Conservation (phyloP, 37 sponge, comb jelly and placozoan genomes). For the Spongia lamella region DNA sequence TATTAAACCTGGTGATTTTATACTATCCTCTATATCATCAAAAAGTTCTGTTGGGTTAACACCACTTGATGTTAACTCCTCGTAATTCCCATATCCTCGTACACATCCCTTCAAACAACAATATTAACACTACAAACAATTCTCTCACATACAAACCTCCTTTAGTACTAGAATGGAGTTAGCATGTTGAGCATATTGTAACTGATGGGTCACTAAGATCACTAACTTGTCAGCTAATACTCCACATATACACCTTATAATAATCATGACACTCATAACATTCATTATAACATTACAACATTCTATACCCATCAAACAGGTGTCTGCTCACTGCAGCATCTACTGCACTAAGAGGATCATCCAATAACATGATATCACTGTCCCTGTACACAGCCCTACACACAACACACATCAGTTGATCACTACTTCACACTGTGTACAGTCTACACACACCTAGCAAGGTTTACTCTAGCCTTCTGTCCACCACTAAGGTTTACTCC, state of each 20-base stretch:
- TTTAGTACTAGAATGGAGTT: slow-evolving; percentile 38
- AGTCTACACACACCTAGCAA: slow-evolving; percentile 57
- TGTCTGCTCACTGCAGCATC: slow-evolving; percentile 50
- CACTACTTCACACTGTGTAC: too few species aligned
- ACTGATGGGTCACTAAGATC: slow-evolving; percentile 62
- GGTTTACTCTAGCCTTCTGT: slow-evolving; percentile 54
- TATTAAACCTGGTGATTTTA: too few species aligned
- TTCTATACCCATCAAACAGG: slow-evolving; percentile 40
- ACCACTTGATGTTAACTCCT: too few species aligned
- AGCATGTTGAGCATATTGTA: slow-evolving; percentile 50
- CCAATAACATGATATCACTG: slow-evolving; percentile 57
- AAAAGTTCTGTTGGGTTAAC: too few species aligned
- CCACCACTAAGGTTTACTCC: slow-evolving; percentile 68
- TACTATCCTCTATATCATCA: too few species aligned
- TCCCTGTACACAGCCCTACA: slow-evolving; percentile 47
- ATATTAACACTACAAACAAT: too few species aligned
- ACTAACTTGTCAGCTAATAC: slow-evolving; percentile 26
- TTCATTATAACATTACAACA: background rate
- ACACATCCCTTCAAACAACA: too few species aligned
- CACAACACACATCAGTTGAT: too few species aligned
- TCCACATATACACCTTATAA: slow-evolving; percentile 37
- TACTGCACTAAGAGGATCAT: slow-evolving; percentile 71
- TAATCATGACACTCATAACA: background rate
- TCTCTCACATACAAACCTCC: slow-evolving; percentile 14
- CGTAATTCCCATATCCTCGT: too few species aligned